These are phyloP conservation scores for Macaria notata DNA, from an alignment of 2,888 invertebrate genomes.

Conservation along the genomic window DNA sequence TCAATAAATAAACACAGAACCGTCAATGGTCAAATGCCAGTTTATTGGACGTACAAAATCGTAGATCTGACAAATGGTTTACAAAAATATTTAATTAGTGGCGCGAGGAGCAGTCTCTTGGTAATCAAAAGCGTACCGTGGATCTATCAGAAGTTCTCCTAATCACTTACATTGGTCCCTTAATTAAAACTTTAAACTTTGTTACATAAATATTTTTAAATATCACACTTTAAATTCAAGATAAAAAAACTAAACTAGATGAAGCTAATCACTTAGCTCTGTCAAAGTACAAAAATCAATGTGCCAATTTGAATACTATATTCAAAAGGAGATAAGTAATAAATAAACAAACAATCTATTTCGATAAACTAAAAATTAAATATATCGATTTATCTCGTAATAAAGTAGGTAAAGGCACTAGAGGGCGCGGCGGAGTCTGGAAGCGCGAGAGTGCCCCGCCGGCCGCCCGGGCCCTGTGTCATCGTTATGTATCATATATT, in stretches of 20 bases:
- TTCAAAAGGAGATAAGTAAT: slow-evolving; percentile 73
- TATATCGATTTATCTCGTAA: slow-evolving; percentile 75
- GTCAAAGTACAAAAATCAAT: slow-evolving; percentile 79
- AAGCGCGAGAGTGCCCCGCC: slow-evolving; percentile 54
- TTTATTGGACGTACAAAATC: slow-evolving; percentile 69
- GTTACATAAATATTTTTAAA: slow-evolving; percentile 82
- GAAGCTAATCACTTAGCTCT: slow-evolving; percentile 77
- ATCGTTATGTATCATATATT: slow-evolving; percentile 45
- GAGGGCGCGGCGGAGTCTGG: slow-evolving; percentile 43
- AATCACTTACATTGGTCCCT: slow-evolving; percentile 81
- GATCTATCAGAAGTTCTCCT: slow-evolving; percentile 78
- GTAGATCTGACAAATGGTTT: slow-evolving; percentile 57
- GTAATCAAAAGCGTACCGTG: slow-evolving; percentile 64
- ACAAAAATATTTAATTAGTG: slow-evolving; percentile 57
- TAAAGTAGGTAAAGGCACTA: slow-evolving; percentile 76
- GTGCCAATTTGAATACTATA: slow-evolving; percentile 77
- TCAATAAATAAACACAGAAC: slow-evolving; percentile 71
- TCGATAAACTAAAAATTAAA: slow-evolving; percentile 80
- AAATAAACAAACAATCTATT: slow-evolving; percentile 80
- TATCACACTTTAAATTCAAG: slow-evolving; percentile 82
- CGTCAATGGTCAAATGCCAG: slow-evolving; percentile 59
- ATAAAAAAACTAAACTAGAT: slow-evolving; percentile 73
- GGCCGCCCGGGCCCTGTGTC: slow-evolving; percentile 36
- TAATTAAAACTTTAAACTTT: slow-evolving; percentile 80
- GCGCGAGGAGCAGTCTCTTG: slow-evolving; percentile 69